Conservation (phyloP, 2,797 vertebrate species). For the Argya squamiceps region DNA sequence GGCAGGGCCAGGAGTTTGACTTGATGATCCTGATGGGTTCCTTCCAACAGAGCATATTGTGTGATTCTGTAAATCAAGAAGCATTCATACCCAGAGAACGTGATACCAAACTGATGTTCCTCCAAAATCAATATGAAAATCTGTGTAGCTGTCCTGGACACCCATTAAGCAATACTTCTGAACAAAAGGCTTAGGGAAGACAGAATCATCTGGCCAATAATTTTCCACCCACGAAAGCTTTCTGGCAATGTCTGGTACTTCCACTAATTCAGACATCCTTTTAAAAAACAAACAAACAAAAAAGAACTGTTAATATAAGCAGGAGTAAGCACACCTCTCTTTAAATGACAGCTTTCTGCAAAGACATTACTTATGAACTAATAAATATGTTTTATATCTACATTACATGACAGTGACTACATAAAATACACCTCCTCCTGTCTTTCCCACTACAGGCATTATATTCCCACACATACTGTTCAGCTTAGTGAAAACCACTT, state of each 20-base stretch:
- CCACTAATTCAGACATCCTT: conserved; percentile 96
- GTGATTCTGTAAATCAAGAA: background rate
- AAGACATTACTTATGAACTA: background rate
- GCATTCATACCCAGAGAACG: conserved; percentile 92
- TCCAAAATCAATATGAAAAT: conserved; percentile 99
- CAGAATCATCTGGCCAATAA: conserved; percentile 98
- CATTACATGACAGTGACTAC: background rate
- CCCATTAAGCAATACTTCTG: conserved; percentile 99
- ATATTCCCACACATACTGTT: background rate
- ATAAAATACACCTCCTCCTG: background rate
- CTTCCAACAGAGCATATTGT: background rate
- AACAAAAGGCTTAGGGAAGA: conserved; percentile 98
- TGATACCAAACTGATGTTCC: conserved; percentile 99
- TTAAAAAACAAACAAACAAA: conserved; percentile 34
- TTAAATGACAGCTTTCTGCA: background rate
- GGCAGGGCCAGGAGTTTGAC: background rate
- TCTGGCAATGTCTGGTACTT: conserved; percentile 94
- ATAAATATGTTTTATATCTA: background rate
- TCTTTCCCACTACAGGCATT: background rate
- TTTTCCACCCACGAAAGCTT: conserved; percentile 99
- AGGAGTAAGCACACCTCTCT: background rate
- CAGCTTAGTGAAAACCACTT: conserved; percentile 41
- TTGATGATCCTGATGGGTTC: background rate
- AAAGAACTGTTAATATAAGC: conserved; percentile 20
- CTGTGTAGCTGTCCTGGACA: conserved; percentile 96